phyloP scores from a whole-genome alignment of 1,140 invertebrate species.

The Macrobrachium rosenbergii region DNA sequence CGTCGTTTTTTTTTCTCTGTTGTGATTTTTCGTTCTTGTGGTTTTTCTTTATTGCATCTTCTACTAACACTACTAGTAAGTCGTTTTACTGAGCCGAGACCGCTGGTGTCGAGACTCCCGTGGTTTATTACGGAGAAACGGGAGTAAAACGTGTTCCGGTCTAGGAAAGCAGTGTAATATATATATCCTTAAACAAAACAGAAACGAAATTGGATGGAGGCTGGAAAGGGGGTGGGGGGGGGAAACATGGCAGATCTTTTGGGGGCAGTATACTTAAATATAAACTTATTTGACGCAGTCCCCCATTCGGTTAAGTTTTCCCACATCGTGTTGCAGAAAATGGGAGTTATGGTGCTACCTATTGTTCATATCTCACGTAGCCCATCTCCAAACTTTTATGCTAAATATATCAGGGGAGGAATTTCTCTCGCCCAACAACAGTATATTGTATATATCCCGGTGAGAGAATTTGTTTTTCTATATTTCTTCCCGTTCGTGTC shows the following conservation, averaged over 20 bases:
- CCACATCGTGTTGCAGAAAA: conserved; percentile 11
- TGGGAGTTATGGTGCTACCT: conserved; percentile 4
- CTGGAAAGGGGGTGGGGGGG: background rate
- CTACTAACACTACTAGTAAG: too few species aligned
- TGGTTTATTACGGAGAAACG: too few species aligned
- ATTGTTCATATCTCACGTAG: conserved; percentile 12
- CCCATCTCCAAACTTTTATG: conserved; percentile 18
- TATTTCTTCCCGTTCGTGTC: too few species aligned
- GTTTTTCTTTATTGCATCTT: too few species aligned
- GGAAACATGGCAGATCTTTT: background rate
- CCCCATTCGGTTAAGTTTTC: conserved; percentile 16
- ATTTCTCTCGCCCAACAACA: background rate
- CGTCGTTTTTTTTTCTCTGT: too few species aligned
- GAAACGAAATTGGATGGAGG: background rate
- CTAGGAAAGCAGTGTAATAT: too few species aligned
- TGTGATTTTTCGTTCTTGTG: too few species aligned
- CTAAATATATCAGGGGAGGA: conserved; percentile 8
- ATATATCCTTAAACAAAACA: background rate
- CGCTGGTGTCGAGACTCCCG: too few species aligned
- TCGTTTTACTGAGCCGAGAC: too few species aligned
- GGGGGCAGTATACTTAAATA: background rate
- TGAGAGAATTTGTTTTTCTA: too few species aligned
- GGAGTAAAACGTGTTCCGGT: too few species aligned
- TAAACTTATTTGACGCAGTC: conserved; percentile 10
- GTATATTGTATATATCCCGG: too few species aligned